Base-by-base conservation (phyloP, 2,113 vertebrate species). In the Hyla sarda region DNA sequence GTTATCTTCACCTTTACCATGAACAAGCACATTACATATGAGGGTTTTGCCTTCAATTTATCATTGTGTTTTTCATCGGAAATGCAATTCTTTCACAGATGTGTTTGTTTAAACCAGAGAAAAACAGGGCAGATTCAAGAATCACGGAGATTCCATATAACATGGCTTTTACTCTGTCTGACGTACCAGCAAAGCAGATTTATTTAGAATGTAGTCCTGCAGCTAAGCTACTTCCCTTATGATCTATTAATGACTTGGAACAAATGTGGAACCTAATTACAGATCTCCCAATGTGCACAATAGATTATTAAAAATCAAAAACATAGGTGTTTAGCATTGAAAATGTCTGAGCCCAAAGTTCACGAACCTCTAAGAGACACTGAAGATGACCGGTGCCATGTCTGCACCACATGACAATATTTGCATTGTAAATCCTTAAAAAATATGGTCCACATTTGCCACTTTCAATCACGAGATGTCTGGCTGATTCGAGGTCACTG, bases 401-500 rank as follows among this genome's bases (percentile, higher is more conserved):
- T 30, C 56, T 32, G 48, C 76, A 78, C 23, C 73, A 58, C 37
- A 85, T 76, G 19, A 25, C 56, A 79, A 85, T 79, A 85, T 85
- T 79, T 71, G 60, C 84, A 45, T 71, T 79, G 52, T 41, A 78
- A 79, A 78, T 85, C 58, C 28, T 69, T 32, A 78, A 67, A n/a
- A n/a, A n/a, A 67, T 67, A 58, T 37, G 56, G 32, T 65, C 52
- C n/a, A 21, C 25, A 76, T 84, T 84, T 85, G 84, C 75, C 62
- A 28, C 47, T 71, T 67, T 85, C n/a, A 85, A 85, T 86, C 76
- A 81, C 23, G 30, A 48, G 76, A 86, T 73, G 48, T 72, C 34
- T 86, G 48, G 50, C 71, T 86, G 84, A 86, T 86, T 86, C 81
- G 76, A 86, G 76, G 84, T 86, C 84, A 81, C 32, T 86, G 84